Evolutionary conservation across 2,113 vertebrate genomes (phyloP).

Genomic region (Nettapus auritus): DNA sequence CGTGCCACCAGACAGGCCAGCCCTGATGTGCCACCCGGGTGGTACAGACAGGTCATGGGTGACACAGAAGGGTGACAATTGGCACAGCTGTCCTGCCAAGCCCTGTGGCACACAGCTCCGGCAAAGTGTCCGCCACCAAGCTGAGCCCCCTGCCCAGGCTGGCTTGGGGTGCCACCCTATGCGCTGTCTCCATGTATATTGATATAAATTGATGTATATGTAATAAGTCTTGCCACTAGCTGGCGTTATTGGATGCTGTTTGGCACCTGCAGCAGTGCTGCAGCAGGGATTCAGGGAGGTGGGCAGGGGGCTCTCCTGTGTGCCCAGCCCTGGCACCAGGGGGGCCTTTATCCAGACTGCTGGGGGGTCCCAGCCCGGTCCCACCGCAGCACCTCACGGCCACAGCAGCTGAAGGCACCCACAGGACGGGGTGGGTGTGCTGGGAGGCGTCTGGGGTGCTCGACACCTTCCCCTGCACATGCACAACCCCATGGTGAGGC

Average conservation of each 20-base stretch:
- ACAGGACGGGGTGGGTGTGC: accelerated
- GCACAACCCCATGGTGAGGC: neutral
- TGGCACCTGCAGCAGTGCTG: neutral
- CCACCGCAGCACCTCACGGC: accelerated
- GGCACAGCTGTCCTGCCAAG: neutral
- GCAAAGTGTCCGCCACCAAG: neutral
- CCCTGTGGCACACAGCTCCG: neutral
- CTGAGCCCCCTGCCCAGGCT: neutral
- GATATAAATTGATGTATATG: neutral
- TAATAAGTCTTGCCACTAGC: constrained; percentile 38
- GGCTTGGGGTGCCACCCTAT: accelerated
- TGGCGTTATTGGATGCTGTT: constrained; percentile 45
- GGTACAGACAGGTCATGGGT: accelerated
- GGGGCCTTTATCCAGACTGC: neutral
- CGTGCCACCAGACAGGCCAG: neutral
- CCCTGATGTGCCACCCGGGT: accelerated
- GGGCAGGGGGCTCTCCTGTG: neutral
- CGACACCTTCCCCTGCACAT: neutral
- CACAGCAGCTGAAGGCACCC: neutral
- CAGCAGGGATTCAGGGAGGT: neutral
- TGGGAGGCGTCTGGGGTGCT: neutral
- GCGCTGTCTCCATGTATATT: accelerated
- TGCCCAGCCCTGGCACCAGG: accelerated
- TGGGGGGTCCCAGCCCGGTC: neutral
- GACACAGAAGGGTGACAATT: accelerated